These are phyloP conservation scores for Trididemnum miniatum DNA, from an alignment of 23 tunicate genomes.

Conservation along the genomic window DNA sequence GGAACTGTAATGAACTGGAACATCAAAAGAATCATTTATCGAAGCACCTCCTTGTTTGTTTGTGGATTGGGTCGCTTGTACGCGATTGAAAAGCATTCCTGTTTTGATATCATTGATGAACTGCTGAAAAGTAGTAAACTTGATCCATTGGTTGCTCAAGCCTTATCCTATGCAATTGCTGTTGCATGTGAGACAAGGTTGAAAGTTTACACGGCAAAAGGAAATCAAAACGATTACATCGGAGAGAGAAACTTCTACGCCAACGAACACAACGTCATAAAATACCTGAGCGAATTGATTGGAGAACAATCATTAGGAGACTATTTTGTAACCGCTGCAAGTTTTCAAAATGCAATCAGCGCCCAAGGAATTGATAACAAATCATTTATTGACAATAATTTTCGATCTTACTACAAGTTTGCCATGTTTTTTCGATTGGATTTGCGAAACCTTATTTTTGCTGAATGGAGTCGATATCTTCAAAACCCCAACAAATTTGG, in stretches of 20 bases:
- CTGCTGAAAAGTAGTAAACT: neutral
- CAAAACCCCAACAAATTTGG: neutral
- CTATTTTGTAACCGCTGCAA: neutral
- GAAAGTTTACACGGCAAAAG: slow-evolving; percentile 23
- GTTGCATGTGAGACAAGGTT: slow-evolving; percentile 29
- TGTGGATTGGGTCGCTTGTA: slow-evolving; percentile 1
- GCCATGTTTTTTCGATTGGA: neutral
- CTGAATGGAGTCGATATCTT: neutral
- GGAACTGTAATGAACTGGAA: neutral
- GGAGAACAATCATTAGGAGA: slow-evolving; percentile 30
- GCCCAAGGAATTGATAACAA: neutral
- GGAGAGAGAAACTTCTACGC: neutral
- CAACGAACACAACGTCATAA: neutral
- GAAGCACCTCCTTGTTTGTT: slow-evolving; percentile 18
- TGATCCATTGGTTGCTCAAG: neutral
- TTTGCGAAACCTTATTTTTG: neutral
- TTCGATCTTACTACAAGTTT: neutral
- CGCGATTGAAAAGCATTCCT: neutral
- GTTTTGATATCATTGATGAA: neutral
- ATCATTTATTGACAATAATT: neutral
- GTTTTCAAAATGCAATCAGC: neutral
- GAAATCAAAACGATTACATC: slow-evolving; percentile 8
- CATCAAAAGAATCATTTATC: slow-evolving; percentile 31
- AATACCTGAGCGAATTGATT: neutral
- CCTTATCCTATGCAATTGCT: slow-evolving; percentile 4